A percentile compares a stretch with the other conserved stretches of the same genome.
Evolutionary conservation across 2,113 vertebrate genomes (phyloP).

Genomic region (Lophius piscatorius): DNA sequence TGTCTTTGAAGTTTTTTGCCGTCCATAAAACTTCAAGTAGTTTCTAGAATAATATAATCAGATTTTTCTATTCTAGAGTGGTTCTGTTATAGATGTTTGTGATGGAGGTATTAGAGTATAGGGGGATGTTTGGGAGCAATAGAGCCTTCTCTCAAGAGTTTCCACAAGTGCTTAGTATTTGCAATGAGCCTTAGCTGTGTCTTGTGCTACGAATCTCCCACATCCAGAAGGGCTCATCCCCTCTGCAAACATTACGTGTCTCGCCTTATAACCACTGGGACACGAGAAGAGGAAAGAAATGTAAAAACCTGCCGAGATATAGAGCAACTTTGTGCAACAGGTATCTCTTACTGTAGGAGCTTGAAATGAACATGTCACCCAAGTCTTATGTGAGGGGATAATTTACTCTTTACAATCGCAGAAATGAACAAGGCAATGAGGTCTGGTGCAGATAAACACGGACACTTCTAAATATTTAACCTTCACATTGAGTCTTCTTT

Average conservation of each 20-base stretch:
- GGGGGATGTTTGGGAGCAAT: conserved; percentile 57
- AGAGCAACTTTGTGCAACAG: conserved; percentile 13
- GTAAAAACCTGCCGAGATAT: conserved; percentile 41
- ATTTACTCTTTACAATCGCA: conserved; percentile 59
- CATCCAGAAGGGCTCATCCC: conserved; percentile 72
- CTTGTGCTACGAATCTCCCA: conserved; percentile 57
- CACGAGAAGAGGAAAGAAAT: conserved; percentile 25
- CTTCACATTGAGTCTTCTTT: conserved; percentile 47
- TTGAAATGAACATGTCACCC: conserved; percentile 64
- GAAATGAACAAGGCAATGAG: conserved; percentile 67
- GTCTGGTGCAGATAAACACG: conserved; percentile 55
- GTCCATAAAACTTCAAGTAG: conserved; percentile 20
- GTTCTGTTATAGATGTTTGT: conserved; percentile 50
- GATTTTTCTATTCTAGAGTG: conserved; percentile 43
- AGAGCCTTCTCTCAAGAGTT: conserved; percentile 58
- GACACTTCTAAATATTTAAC: conserved; percentile 76
- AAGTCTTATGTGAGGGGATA: conserved; percentile 46
- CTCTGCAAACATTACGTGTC: conserved; percentile 74
- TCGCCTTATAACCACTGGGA: conserved; percentile 51
- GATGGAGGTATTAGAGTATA: conserved; percentile 50
- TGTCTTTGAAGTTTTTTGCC: conserved; percentile 26
- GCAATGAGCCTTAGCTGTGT: conserved; percentile 64
- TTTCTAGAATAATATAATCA: conserved; percentile 21
- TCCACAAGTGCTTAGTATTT: conserved; percentile 73
- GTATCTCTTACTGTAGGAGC: conserved; percentile 29